Evolutionary conservation across 1,140 invertebrate genomes (phyloP).

Genomic region (Drosophila lowei): DNA sequence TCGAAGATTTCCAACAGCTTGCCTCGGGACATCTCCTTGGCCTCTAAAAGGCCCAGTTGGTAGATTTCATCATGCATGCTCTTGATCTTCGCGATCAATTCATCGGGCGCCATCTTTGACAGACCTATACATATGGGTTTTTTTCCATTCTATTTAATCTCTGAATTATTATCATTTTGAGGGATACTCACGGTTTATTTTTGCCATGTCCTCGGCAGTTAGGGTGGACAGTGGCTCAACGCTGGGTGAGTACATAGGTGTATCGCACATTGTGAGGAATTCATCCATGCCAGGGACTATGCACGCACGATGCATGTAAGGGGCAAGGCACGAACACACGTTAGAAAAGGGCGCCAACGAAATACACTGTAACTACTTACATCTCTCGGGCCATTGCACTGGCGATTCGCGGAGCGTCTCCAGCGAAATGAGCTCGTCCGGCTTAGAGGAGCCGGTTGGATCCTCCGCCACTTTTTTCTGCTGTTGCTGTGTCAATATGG

Average conservation of each 20-base stretch:
- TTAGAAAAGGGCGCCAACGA: conserved; percentile 14
- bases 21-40: conserved; percentile 97
- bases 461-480: not conserved
- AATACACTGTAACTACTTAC: conserved; percentile 85
- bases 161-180: not conserved
- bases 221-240: conserved; percentile 85
- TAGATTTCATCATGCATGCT: conserved; percentile 96
- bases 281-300: conserved; percentile 90
- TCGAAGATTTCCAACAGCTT: conserved; percentile 96
- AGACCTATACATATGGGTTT: conserved; percentile 86
- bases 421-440: conserved; percentile 87
- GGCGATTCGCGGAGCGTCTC: conserved; percentile 96
- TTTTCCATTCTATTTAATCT: not conserved
- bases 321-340: not conserved
- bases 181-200: conserved; percentile 87
- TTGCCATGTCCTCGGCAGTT: conserved; percentile 87
- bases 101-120: conserved; percentile 90
- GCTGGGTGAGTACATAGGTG: conserved; percentile 84
- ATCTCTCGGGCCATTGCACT: conserved; percentile 96
- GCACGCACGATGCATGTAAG: not conserved
- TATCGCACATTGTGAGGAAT: conserved; percentile 85
- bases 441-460: conserved; percentile 6
- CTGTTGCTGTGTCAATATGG: not conserved
- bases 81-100: conserved; percentile 95
- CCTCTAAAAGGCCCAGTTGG: conserved; percentile 95